These are phyloP conservation scores for Polymixis lichenea DNA, from an alignment of 2,888 invertebrate species.

Conservation along the genomic window DNA sequence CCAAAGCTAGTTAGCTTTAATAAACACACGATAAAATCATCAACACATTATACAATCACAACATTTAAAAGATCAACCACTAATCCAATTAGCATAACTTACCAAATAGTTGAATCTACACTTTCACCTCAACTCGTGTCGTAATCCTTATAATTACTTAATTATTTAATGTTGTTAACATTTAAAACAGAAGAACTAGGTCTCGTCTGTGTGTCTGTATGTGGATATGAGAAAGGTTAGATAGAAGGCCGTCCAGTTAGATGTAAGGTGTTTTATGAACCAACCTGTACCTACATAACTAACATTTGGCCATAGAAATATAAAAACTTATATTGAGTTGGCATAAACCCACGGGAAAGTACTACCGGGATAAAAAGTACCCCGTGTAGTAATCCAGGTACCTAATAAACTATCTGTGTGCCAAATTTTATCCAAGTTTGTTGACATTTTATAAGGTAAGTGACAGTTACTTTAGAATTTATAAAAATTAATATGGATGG, in stretches of 20 bases:
- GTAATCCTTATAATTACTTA: slow-evolving; percentile 50
- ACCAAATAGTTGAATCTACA: slow-evolving; percentile 23
- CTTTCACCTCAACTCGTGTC: slow-evolving; percentile 27
- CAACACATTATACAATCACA: neutral
- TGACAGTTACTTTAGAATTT: too few relatives aligned
- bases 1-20: too few relatives aligned
- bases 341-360: too few relatives aligned
- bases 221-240: neutral
- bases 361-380: neutral
- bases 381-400: neutral
- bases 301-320: too few relatives aligned
- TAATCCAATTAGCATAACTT: slow-evolving; percentile 40
- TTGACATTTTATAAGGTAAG: too few relatives aligned
- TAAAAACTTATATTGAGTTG: too few relatives aligned
- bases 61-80: slow-evolving; percentile 31
- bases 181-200: slow-evolving; percentile 48
- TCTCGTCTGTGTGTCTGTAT: slow-evolving; percentile 29
- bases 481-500: too few relatives aligned
- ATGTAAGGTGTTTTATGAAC: slow-evolving; percentile 5
- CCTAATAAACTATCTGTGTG: too few relatives aligned
- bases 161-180: slow-evolving; percentile 58
- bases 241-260: slow-evolving; percentile 20
- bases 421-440: too few relatives aligned
- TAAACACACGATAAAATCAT: neutral
- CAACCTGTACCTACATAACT: neutral